Base-by-base conservation (phyloP, 2,113 vertebrate species). In the Catharus minimus region DNA sequence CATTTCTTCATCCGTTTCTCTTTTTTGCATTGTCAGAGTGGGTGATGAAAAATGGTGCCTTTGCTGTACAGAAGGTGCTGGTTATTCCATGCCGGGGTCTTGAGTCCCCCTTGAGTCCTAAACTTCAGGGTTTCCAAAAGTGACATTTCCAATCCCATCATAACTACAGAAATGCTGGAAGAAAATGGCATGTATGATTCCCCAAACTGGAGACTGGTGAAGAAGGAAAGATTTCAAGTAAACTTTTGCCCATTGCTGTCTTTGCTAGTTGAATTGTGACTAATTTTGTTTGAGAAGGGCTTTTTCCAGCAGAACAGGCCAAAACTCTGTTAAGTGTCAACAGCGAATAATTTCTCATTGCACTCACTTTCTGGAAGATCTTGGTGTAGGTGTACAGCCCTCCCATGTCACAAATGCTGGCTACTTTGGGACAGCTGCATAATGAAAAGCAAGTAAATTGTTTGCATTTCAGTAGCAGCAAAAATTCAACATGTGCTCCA, bases 21-120 rank as follows among this genome's bases (percentile, higher is more conserved):
- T 68, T 32, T 58, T 53, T 49, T 47, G 53, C 5, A 0, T 38
- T 72, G 27, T 9, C 67, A 23, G 50, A 52, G 24, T 4, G 13
- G 27, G 11, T 57, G 38, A 22, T 50, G 15, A 20, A 83, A 46
- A 58, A 33, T 13, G n/a, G 36, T 52, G 30, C 27, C 36, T 73
- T 36, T 32, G 50, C 38, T 0, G 0, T 30, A 30, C 14, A 39
- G 15, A 5, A 73, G 47, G 18, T 30, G 21, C 44, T 41, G 22
- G 10, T 64, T 62, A 15, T 4, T 60, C n/a, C 3, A 0, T 47
- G 28, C 33, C 67, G 15, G 26, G 26, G 15, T 50, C 44, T 46
- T 11, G 17, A 8, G 0, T 33, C 44, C 61, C 20, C 39, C 30
- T 69, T 71, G 4, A 73, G 39, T 33, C 65, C 60, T 33, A 33